These are phyloP conservation scores for Parazoanthus atlanticus DNA, from an alignment of 92 coral and sea anemone genomes.

Conservation along the genomic window DNA sequence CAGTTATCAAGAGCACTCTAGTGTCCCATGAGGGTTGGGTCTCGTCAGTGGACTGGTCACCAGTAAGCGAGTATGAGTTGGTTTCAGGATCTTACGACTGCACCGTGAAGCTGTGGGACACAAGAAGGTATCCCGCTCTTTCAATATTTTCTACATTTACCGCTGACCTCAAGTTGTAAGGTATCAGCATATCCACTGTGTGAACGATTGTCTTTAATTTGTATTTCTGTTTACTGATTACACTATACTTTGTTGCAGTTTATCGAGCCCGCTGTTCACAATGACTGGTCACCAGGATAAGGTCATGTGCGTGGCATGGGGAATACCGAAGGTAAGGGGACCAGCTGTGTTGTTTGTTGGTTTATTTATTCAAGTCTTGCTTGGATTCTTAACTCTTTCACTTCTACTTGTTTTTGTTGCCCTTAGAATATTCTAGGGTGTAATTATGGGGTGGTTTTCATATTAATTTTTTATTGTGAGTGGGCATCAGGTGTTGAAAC, in stretches of 20 bases:
- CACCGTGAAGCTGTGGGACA: conserved; percentile 97
- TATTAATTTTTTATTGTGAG: no score
- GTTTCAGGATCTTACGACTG: conserved; percentile 94
- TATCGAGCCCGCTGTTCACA: conserved; percentile 78
- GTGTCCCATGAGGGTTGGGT: conserved; percentile 98
- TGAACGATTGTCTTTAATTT: neutral
- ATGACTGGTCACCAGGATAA: conserved; percentile 92
- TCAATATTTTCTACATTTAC: neutral
- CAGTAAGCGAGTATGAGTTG: conserved; percentile 79
- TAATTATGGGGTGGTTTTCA: no score
- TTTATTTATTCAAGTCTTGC: neutral
- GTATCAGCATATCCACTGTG: neutral
- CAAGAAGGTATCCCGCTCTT: conserved; percentile 68
- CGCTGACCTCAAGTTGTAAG: neutral
- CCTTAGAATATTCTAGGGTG: no score
- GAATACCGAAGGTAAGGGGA: conserved; percentile 67
- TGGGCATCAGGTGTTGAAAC: no score
- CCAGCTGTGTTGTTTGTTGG: neutral
- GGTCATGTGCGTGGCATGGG: conserved; percentile 97
- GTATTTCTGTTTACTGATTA: neutral
- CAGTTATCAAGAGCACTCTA: conserved; percentile 80
- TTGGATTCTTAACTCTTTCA: neutral
- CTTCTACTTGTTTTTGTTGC: no score
- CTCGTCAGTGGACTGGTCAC: conserved; percentile 96
- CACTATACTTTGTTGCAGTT: conserved; percentile 47